Conservation (phyloP, 2,888 invertebrate genomes). For the Polydrusus tereticollis region DNA sequence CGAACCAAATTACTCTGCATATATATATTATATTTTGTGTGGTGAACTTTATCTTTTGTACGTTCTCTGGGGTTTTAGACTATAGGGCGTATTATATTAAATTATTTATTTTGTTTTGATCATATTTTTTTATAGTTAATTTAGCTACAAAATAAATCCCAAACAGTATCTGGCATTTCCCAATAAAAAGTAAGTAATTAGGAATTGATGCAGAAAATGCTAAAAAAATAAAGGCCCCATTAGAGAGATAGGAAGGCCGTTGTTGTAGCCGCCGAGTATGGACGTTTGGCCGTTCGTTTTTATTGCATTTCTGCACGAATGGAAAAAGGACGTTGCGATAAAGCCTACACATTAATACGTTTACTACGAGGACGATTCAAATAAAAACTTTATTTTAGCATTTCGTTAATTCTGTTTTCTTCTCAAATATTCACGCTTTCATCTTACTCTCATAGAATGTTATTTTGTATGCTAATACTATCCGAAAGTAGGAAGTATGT, state of each 20-base stretch:
- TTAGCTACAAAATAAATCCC: background rate
- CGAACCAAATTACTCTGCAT: background rate
- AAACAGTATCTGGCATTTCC: background rate
- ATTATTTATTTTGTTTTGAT: no score
- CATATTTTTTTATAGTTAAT: background rate
- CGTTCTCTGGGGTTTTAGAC: no score
- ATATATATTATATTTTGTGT: background rate
- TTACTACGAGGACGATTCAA: background rate
- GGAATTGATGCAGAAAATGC: slow-evolving; percentile 39
- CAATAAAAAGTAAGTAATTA: slow-evolving; percentile 34
- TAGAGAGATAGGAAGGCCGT: slow-evolving; percentile 44
- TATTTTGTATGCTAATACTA: no score
- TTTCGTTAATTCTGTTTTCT: no score
- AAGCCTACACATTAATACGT: slow-evolving; percentile 1
- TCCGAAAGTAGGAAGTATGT: no score
- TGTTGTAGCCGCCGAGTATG: slow-evolving; percentile 29
- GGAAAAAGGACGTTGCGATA: slow-evolving; percentile 6
- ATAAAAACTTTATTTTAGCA: background rate
- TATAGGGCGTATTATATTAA: no score
- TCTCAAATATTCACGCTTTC: no score
- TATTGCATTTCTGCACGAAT: slow-evolving; percentile 42
- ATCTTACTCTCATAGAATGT: no score
- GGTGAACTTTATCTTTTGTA: background rate
- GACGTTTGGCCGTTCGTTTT: slow-evolving; percentile 27
- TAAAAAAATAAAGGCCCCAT: slow-evolving; percentile 50